Percentiles rank a stretch among this genome's conserved stretches.
These are phyloP conservation scores for Mobula hypostoma DNA, from an alignment of 2,113 vertebrate genomes.

Conservation along the genomic window DNA sequence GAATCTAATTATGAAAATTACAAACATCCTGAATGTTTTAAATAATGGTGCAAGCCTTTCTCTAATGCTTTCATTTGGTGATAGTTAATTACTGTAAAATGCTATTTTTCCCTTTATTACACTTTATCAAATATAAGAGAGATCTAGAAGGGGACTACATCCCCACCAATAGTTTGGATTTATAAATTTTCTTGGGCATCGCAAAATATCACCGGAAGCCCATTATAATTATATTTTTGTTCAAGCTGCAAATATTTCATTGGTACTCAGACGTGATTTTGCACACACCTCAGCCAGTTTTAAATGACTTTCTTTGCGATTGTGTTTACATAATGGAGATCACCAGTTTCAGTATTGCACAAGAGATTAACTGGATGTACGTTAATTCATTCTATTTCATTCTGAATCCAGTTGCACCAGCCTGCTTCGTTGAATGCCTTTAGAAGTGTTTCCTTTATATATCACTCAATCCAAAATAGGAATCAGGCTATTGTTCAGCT, in stretches of 20 bases:
- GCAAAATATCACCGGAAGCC: neutral
- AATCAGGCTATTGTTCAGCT: neutral
- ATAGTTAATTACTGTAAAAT: neutral
- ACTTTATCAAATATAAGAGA: neutral
- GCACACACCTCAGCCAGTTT: neutral
- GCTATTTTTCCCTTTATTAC: neutral
- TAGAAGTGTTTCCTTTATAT: neutral
- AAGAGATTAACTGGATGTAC: neutral
- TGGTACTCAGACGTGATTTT: neutral
- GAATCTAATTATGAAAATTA: neutral
- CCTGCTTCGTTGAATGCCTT: neutral
- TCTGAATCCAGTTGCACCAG: neutral
- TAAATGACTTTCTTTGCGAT: neutral
- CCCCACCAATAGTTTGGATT: neutral
- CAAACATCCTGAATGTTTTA: neutral
- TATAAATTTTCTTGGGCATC: neutral
- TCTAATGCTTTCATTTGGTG: neutral
- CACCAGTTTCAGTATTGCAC: neutral
- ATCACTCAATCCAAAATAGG: neutral
- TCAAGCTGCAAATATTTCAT: neutral
- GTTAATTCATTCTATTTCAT: neutral
- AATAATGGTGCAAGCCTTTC: neutral
- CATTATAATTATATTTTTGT: neutral
- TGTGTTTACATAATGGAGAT: neutral
- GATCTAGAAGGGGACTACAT: neutral